Base-by-base conservation (phyloP, 2,888 invertebrate species). In the Pomacea canaliculata region DNA sequence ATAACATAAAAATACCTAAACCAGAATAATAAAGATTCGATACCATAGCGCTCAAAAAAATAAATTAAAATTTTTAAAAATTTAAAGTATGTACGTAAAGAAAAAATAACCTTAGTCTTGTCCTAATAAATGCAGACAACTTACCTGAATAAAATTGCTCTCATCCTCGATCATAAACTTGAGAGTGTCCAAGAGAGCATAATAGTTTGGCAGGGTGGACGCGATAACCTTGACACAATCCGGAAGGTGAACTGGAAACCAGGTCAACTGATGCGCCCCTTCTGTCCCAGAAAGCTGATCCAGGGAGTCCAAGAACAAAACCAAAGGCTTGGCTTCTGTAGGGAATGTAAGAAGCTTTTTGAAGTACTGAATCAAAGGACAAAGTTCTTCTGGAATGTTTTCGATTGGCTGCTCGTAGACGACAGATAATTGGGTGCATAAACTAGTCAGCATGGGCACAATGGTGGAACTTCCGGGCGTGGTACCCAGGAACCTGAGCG, bases 401-500 rank as follows among this genome's bases (percentile, higher is more conserved):
- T 97, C 97, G 56, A 82, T 68, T 0, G 87, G 85, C 62, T 85
- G 82, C 49, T 87, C 85, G 78, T 89, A 89, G 59, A 89, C 75
- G 65, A 81, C 82, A 63, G 85, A 96, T 95, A 96, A 95, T 93
- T 98, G 97, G 89, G 97, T 96, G 90, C 97, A 98, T 81, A 99
- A 95, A 62, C 97, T 97, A 81, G 97, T 97, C 48, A 99, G 93
- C 0, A 98, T 95, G 0, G 98, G 98, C 0, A 97, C 96, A 68
- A 98, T 92, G 48, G 97, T 96, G 83, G 97, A 97, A 82, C 97
- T 97, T 91, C 98, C 98, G 1, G 99, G 98, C 18, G 98, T 98
- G 0, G 98, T 98, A 48, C 99, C 99, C 56, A 99, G 93, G 90
- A 98, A 99, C 80, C 98, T 92, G 77, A 98, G 94, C 79, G 98